Conservation (phyloP, 2,888 invertebrate species). For the Caenorhabditis angaria region DNA sequence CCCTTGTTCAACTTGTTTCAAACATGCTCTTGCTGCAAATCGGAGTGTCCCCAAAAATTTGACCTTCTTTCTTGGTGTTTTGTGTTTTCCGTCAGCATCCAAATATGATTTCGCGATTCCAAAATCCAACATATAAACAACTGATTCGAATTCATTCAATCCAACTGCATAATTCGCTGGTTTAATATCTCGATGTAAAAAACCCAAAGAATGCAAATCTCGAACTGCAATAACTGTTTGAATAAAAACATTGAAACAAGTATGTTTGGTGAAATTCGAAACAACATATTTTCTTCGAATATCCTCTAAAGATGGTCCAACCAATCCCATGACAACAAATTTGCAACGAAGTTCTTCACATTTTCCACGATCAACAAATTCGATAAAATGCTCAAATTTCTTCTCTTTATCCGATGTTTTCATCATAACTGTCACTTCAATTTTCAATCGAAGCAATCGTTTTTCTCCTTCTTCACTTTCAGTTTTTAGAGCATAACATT, state of each 20-base stretch:
- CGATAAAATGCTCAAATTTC: conserved; percentile 44
- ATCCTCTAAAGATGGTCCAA: conserved; percentile 50
- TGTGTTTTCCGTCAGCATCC: conserved; percentile 30
- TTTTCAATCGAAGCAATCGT: conserved; percentile 45
- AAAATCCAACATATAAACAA: conserved; percentile 44
- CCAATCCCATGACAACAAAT: conserved; percentile 53
- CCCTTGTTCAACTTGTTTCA: conserved; percentile 46
- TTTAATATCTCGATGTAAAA: conserved; percentile 49
- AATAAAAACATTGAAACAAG: conserved; percentile 35
- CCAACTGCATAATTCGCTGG: conserved; percentile 51
- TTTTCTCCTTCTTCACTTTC: conserved; percentile 47
- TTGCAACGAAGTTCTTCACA: conserved; percentile 45
- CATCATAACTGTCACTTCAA: conserved; percentile 50
- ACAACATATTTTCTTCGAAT: conserved; percentile 41
- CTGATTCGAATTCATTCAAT: conserved; percentile 18
- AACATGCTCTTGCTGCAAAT: conserved; percentile 47
- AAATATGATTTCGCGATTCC: conserved; percentile 37
- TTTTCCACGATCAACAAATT: conserved; percentile 50
- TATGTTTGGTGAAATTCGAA: conserved; percentile 29
- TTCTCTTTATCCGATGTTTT: conserved; percentile 28
- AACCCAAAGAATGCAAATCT: conserved; percentile 49
- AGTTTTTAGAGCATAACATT: conserved; percentile 51
- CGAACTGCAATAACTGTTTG: conserved; percentile 34
- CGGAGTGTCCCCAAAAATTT: conserved; percentile 54
- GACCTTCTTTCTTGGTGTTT: conserved; percentile 39